Conservation (phyloP, 2,888 invertebrate species). For the Acronicta alni region DNA sequence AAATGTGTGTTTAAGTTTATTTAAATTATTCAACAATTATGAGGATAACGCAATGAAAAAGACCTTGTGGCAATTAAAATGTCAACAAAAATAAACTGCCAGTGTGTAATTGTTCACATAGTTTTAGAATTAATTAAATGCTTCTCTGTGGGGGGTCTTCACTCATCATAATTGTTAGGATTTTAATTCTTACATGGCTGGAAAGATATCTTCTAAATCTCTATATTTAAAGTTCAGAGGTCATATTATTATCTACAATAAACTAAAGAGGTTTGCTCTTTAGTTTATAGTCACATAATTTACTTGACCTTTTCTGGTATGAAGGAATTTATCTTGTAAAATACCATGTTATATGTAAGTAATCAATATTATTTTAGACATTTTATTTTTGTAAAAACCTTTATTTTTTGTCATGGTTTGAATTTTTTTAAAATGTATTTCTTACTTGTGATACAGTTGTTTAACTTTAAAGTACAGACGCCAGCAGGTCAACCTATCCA, state of each 20-base stretch:
- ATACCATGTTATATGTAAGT: no score
- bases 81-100: constrained; percentile 15
- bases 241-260: constrained; percentile 20
- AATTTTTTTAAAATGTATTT: no score
- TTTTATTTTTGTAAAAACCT: no score
- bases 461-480: no score
- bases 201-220: no score
- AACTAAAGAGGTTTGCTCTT: no score
- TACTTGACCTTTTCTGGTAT: constrained; percentile 17
- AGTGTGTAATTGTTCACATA: not conserved
- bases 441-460: no score
- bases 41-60: constrained; percentile 19
- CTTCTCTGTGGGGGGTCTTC: constrained; percentile 47
- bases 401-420: no score
- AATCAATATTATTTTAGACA: no score
- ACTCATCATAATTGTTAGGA: not conserved
- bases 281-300: constrained; percentile 10
- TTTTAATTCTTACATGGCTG: not conserved
- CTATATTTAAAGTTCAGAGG: constrained; percentile 34
- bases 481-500: no score
- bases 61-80: constrained; percentile 37
- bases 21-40: constrained; percentile 18
- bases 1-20: not conserved
- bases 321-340: not conserved
- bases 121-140: not conserved